Evolutionary conservation across 2,888 invertebrate species (phyloP).

Genomic region (Beris chalybata): DNA sequence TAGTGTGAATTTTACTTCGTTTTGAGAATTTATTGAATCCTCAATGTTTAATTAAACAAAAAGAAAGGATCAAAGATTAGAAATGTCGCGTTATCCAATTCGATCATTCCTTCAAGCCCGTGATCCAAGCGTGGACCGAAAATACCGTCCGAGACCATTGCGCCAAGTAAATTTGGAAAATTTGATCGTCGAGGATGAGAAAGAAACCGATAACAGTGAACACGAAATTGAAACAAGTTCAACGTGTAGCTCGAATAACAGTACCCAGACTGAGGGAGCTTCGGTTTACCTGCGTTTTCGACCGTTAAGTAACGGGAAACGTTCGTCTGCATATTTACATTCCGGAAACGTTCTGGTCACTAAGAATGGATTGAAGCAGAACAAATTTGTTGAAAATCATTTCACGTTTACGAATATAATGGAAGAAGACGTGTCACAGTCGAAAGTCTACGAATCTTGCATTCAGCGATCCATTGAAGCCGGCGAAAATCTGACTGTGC

Average conservation of each 20-base stretch:
- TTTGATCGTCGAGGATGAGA: conserved; percentile 44
- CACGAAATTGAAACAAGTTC: conserved; percentile 36
- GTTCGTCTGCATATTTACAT: conserved; percentile 44
- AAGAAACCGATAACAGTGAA: conserved; percentile 34
- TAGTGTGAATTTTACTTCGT: too few species aligned
- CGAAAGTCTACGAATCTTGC: conserved; percentile 50
- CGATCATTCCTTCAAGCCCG: conserved; percentile 50
- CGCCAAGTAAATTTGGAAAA: conserved; percentile 46
- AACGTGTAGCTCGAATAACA: conserved; percentile 34
- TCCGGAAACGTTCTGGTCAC: conserved; percentile 37
- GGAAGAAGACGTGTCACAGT: conserved; percentile 46
- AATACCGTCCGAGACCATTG: conserved; percentile 48
- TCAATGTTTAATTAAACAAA: too few species aligned
- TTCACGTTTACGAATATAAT: conserved; percentile 53
- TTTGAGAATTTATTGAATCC: too few species aligned
- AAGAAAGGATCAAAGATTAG: too few species aligned
- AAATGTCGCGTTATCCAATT: conserved; percentile 32
- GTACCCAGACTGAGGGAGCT: conserved; percentile 42
- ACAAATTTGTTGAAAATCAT: conserved; percentile 49
- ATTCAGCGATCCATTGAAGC: conserved; percentile 56
- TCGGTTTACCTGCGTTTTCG: conserved; percentile 52
- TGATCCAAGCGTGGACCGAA: conserved; percentile 50
- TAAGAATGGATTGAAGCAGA: conserved; percentile 38
- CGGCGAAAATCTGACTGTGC: conserved; percentile 74
- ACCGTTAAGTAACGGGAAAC: conserved; percentile 44